Conservation (phyloP, 2,113 vertebrate genomes). For the Romanogobio albipinnatus region DNA sequence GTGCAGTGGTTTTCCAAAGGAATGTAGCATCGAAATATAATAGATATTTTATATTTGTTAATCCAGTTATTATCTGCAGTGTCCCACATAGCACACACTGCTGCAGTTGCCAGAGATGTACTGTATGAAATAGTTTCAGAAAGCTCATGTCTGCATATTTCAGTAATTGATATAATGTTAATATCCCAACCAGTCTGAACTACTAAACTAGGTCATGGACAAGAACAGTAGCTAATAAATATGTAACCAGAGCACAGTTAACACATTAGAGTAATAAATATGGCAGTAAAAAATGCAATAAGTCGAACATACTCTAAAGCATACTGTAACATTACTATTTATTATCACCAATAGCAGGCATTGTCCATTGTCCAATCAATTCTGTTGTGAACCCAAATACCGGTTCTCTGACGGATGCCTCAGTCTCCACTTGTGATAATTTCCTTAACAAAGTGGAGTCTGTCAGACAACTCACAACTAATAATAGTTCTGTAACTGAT, state of each 20-base stretch:
- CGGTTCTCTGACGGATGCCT: no score
- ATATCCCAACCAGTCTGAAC: background rate
- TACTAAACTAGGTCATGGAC: background rate
- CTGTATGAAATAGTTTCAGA: background rate
- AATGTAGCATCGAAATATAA: background rate
- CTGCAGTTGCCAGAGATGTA: background rate
- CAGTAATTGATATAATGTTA: background rate
- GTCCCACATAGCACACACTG: background rate
- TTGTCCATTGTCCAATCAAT: no score
- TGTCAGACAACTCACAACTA: no score
- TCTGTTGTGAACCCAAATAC: no score
- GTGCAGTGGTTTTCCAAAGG: background rate
- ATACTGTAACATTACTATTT: no score
- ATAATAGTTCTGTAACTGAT: no score
- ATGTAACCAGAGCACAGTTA: background rate
- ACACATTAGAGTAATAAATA: background rate
- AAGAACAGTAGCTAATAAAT: background rate
- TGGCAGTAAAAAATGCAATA: background rate
- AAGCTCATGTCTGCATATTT: background rate
- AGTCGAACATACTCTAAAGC: background rate
- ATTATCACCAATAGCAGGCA: no score
- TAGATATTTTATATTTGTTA: conserved; percentile 10
- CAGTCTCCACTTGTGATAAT: no score
- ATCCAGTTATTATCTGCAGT: background rate
- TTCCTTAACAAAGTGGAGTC: no score